Base-by-base conservation (phyloP, 2,797 vertebrate species). In the Anguilla megastoma region DNA sequence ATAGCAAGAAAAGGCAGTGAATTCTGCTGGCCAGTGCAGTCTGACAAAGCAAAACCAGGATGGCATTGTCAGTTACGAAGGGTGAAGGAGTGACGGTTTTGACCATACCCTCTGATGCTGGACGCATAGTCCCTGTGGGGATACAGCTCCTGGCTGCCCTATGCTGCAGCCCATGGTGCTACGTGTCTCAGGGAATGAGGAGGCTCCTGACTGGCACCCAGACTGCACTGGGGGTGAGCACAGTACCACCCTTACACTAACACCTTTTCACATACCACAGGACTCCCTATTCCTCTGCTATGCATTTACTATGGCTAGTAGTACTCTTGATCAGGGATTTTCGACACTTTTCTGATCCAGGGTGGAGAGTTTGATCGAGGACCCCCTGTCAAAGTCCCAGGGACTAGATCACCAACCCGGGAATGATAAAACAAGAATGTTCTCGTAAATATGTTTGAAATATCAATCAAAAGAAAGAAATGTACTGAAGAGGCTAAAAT, bases 131-230 rank as follows among this genome's bases (percentile, higher is more conserved):
- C 16, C 93, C 93, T 1, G 90, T 94, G 0, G 16, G 95, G n/a
- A 95, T 92, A 66, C 95, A 96, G 89, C 89, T 96, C 33, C 3
- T 96, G 9, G 90, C 89, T 16, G 24, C 50, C 12, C 76, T 96
- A 5, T 96, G 95, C 91, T 95, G 86, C 93, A 95, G 89, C 87
- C 95, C 95, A 0, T 6, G 88, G 24, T 94, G 92, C 90, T 87
- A 86, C 0, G n/a, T 94, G 86, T 95, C 95, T 33, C 84, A 88
- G 86, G 66, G 12, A 1, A 69, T 94, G 63, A 92, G 84, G 84
- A 85, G 4, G 27, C 0, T 90, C 71, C 90, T 92, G 86, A 74
- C 86, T 2, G 45, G 27, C 0, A 87, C 89, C 45, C 92, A 90
- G 90, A 87, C 92, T 0, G 30, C 88, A 0, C 79, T 95, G 7